phyloP scores from a whole-genome alignment of 2,888 invertebrate genomes.

The Gisinianus flammeolus region DNA sequence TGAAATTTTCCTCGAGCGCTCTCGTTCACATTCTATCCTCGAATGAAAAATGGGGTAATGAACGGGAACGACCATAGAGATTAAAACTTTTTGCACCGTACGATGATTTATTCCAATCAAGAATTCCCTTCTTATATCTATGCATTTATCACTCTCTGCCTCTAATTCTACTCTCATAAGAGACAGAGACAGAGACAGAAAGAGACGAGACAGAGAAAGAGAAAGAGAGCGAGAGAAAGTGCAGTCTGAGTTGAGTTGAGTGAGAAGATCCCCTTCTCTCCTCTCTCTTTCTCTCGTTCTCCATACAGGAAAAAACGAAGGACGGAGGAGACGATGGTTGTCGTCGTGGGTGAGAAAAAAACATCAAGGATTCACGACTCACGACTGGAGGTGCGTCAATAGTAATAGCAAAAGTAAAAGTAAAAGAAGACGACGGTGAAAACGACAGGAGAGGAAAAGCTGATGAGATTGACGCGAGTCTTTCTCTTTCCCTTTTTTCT shows the following conservation, averaged over 20 bases:
- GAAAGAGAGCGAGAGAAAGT: too few species aligned
- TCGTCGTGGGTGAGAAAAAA: not conserved
- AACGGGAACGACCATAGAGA: constrained; percentile 52
- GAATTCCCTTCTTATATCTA: constrained; percentile 44
- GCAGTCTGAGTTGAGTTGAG: too few species aligned
- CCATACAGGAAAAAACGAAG: not conserved
- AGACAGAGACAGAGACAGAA: not conserved
- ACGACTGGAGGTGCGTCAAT: not conserved
- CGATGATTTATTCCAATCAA: constrained; percentile 57
- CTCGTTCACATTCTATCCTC: not conserved
- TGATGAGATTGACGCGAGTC: constrained; percentile 11
- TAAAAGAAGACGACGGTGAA: not conserved
- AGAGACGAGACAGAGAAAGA: not conserved
- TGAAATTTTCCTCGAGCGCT: constrained; percentile 39
- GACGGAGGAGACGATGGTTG: not conserved
- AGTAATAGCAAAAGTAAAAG: not conserved
- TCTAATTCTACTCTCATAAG: not conserved
- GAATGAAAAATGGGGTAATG: constrained; percentile 57
- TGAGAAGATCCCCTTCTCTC: not conserved
- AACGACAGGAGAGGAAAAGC: not conserved
- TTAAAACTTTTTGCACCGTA: constrained; percentile 50
- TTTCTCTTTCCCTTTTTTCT: not conserved
- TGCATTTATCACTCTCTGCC: constrained; percentile 14
- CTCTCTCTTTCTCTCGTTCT: not conserved
- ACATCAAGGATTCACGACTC: not conserved